phyloP scores from a whole-genome alignment of 2,888 invertebrate species.

The Xanthorhoe spadicearia region DNA sequence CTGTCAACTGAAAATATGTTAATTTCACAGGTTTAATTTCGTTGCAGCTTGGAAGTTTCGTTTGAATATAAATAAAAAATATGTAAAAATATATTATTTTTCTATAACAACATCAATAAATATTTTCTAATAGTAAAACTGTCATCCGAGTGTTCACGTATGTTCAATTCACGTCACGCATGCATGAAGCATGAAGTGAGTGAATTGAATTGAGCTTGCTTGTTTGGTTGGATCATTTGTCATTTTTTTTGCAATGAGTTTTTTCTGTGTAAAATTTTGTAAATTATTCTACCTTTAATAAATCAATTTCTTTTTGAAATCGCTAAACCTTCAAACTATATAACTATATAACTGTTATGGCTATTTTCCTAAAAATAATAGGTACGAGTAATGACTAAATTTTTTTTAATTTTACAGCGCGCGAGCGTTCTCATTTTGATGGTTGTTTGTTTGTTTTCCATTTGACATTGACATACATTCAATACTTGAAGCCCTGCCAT shows the following conservation, averaged over 20 bases:
- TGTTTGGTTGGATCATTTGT: not conserved
- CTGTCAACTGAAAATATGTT: constrained; percentile 68
- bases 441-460: too few species aligned
- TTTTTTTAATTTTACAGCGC: too few species aligned
- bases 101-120: constrained; percentile 69
- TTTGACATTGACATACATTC: too few species aligned
- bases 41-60: constrained; percentile 47
- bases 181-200: constrained; percentile 4
- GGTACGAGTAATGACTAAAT: too few species aligned
- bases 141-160: constrained; percentile 79
- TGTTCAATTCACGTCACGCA: constrained; percentile 60
- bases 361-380: too few species aligned
- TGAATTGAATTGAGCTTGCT: constrained; percentile 1
- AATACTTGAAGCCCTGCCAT: too few species aligned
- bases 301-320: not conserved
- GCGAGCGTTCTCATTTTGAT: too few species aligned
- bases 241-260: constrained; percentile 2
- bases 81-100: constrained; percentile 73
- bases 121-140: constrained; percentile 74
- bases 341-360: too few species aligned
- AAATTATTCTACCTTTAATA: not conserved
- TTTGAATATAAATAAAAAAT: constrained; percentile 70
- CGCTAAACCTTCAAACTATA: too few species aligned
- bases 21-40: constrained; percentile 46
- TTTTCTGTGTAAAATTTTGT: not conserved